Percentiles rank a stretch among this genome's conserved stretches.
Evolutionary conservation across 2,888 invertebrate species (phyloP).

Genomic region (Emmelina monodactyla): DNA sequence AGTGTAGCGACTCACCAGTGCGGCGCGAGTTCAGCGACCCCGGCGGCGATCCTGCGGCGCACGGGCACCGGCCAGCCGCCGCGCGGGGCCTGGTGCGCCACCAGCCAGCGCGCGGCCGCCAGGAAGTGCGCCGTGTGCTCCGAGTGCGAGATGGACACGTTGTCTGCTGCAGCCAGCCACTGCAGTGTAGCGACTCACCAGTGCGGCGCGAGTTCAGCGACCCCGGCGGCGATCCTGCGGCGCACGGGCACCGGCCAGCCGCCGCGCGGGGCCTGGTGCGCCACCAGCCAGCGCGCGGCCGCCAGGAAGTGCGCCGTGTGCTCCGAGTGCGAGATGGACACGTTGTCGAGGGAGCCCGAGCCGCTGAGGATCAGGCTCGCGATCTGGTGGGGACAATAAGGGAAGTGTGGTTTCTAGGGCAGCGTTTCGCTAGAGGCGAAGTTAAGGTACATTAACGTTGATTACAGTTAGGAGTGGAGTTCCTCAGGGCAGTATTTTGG

Average conservation of each 20-base stretch:
- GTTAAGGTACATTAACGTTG: not conserved
- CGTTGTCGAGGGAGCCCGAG: slow-evolving; percentile 76
- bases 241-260: slow-evolving; percentile 94
- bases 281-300: slow-evolving; percentile 92
- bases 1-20: slow-evolving; percentile 81
- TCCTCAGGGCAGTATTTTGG: too few relatives aligned
- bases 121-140: too few relatives aligned
- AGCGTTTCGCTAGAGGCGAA: too few relatives aligned
- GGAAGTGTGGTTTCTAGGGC: too few relatives aligned
- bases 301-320: slow-evolving; percentile 92
- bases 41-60: slow-evolving; percentile 75
- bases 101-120: too few relatives aligned
- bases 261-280: slow-evolving; percentile 81
- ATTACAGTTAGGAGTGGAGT: not conserved
- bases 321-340: slow-evolving; percentile 81
- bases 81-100: slow-evolving; percentile 76
- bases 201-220: slow-evolving; percentile 81
- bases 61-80: slow-evolving; percentile 93
- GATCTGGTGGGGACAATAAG: slow-evolving; percentile 55
- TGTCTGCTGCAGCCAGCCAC: too few relatives aligned
- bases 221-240: slow-evolving; percentile 76
- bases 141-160: too few relatives aligned
- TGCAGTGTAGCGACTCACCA: slow-evolving; percentile 77
- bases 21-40: slow-evolving; percentile 76
- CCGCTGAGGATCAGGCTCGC: slow-evolving; percentile 74